Percentiles rank a stretch among this genome's conserved stretches.
These are phyloP conservation scores for Fopius arisanus DNA, from an alignment of 1,140 invertebrate genomes.

Conservation along the genomic window DNA sequence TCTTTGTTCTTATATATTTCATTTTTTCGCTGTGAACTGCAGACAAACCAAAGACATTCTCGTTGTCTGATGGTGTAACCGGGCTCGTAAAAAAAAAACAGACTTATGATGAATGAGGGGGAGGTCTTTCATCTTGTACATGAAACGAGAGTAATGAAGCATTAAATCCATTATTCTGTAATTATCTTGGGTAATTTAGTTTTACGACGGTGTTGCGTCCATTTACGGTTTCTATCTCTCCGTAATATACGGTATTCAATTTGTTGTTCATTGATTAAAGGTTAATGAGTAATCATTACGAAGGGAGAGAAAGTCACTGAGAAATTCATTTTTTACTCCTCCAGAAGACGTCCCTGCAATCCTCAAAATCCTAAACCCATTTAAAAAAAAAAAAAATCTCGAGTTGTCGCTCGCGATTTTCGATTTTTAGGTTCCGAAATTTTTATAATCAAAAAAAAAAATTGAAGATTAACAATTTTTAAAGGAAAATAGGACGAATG, in stretches of 20 bases:
- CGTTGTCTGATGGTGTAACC: background rate
- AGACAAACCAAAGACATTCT: background rate
- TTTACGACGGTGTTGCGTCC: background rate
- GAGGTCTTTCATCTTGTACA: background rate
- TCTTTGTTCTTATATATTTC: background rate
- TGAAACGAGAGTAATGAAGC: background rate
- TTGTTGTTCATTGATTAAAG: background rate
- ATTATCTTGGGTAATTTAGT: background rate
- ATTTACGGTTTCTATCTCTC: background rate
- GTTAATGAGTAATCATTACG: too few relatives aligned
- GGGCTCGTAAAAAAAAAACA: background rate
- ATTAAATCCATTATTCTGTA: background rate
- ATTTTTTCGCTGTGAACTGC: background rate
- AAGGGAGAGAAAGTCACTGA: too few relatives aligned
- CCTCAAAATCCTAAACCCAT: too few relatives aligned
- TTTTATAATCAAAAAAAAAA: too few relatives aligned
- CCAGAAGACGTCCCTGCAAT: too few relatives aligned
- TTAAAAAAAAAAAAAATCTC: too few relatives aligned
- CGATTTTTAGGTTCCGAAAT: too few relatives aligned
- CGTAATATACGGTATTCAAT: background rate
- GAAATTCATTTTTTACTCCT: too few relatives aligned
- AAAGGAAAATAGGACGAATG: too few relatives aligned
- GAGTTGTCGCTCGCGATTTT: too few relatives aligned
- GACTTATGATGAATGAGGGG: background rate
- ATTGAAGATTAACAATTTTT: too few relatives aligned